These are phyloP conservation scores for Platichthys stellatus DNA, from an alignment of 2,113 vertebrate genomes.

Conservation along the genomic window DNA sequence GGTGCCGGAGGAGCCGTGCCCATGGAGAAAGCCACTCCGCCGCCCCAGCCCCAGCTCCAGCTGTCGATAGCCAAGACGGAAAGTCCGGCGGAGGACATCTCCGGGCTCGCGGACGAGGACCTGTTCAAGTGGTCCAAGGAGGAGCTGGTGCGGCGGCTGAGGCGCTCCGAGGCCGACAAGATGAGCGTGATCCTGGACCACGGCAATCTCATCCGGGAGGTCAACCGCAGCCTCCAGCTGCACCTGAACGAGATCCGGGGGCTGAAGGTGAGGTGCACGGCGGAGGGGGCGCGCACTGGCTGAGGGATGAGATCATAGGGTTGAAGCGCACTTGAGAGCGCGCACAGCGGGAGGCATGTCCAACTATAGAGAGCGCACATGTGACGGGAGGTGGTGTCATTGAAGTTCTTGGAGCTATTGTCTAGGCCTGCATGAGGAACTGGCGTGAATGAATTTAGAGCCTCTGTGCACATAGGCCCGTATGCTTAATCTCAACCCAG, in stretches of 20 bases:
- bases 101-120: conserved; percentile 92
- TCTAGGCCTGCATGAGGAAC: conserved; percentile 29
- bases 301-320: conserved; percentile 76
- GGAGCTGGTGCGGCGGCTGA: conserved; percentile 92
- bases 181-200: conserved; percentile 99
- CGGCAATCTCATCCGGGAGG: conserved; percentile 97
- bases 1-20: conserved; percentile 68
- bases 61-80: conserved; percentile 83
- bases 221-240: conserved; percentile 96
- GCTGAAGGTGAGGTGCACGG: conserved; percentile 89
- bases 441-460: neutral
- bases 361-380: conserved; percentile 21
- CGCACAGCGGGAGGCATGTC: conserved; percentile 45
- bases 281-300: conserved; percentile 37
- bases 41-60: conserved; percentile 77
- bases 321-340: conserved; percentile 74
- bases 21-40: conserved; percentile 80
- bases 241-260: conserved; percentile 98
- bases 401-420: conserved; percentile 42
- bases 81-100: conserved; percentile 89
- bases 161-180: conserved; percentile 95
- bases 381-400: conserved; percentile 16
- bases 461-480: neutral
- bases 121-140: conserved; percentile 96
- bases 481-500: neutral